Percentiles rank a stretch among this genome's conserved stretches.
Conservation (phyloP, 2,797 vertebrate species). For the Myiothlypis coronata region DNA sequence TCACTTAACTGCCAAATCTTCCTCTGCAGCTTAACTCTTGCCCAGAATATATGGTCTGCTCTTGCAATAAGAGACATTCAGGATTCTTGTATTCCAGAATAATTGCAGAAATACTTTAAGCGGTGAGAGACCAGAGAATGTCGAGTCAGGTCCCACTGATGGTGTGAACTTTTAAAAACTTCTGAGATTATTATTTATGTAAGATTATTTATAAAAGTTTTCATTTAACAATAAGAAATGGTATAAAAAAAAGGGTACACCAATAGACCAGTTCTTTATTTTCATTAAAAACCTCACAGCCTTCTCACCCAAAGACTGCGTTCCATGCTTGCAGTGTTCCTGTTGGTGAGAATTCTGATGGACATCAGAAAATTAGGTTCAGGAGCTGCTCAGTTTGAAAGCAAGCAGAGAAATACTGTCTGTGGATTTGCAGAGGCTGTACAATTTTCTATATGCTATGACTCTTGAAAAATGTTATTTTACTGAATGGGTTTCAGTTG, state of each 20-base stretch:
- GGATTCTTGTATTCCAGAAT: constrained; percentile 10
- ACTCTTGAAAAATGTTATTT: not conserved
- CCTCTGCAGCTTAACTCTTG: constrained; percentile 38
- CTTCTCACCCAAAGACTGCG: fast-evolving
- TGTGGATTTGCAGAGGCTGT: not conserved
- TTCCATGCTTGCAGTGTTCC: not conserved
- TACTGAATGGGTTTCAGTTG: constrained; percentile 44
- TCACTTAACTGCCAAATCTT: constrained; percentile 48
- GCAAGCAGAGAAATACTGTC: not conserved
- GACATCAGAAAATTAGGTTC: not conserved
- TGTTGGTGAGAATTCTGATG: not conserved
- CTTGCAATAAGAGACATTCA: constrained; percentile 39
- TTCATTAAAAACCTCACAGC: not conserved
- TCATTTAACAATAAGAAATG: not conserved
- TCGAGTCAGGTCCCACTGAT: not conserved
- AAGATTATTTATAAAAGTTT: constrained; percentile 50
- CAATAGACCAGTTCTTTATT: not conserved
- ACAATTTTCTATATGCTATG: not conserved
- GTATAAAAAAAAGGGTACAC: not conserved
- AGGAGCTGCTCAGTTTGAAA: not conserved
- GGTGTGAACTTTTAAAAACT: not conserved
- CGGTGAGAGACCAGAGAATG: constrained; percentile 17
- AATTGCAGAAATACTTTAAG: not conserved
- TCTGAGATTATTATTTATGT: constrained; percentile 33
- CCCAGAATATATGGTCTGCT: constrained; percentile 28